Evolutionary conservation across 2,113 vertebrate genomes (phyloP).

Genomic region (Otocyon megalotis): DNA sequence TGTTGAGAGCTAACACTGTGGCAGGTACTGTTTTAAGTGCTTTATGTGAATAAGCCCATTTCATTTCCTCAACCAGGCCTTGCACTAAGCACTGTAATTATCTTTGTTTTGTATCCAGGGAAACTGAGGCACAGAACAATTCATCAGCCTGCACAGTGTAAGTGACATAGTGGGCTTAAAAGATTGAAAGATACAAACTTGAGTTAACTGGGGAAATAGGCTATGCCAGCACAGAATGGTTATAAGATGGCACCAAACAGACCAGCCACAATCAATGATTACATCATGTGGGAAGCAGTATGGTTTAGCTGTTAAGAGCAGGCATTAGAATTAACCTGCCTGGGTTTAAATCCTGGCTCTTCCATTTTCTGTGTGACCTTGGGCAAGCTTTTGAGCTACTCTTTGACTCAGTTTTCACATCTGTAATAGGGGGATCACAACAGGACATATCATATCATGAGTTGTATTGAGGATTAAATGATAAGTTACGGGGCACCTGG

Average conservation of each 20-base stretch:
- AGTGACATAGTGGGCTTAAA: not conserved
- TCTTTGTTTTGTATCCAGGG: not conserved
- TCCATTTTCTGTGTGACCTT: not conserved
- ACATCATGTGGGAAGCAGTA: not conserved
- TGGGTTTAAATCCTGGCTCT: not conserved
- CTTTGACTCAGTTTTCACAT: not conserved
- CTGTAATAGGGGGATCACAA: not conserved
- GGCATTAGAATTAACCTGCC: not conserved
- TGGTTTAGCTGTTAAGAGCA: not conserved
- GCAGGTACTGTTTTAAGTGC: not conserved
- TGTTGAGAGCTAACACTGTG: not conserved
- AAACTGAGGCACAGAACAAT: not conserved
- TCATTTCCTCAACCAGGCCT: not conserved
- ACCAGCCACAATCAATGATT: rapidly evolving
- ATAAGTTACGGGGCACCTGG: not conserved
- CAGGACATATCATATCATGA: too few species aligned
- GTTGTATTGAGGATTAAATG: not conserved
- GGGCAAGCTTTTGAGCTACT: not conserved
- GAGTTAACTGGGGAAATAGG: not conserved
- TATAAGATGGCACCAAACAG: not conserved
- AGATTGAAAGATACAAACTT: not conserved
- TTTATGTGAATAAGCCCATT: not conserved
- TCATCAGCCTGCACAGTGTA: not conserved
- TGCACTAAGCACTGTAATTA: not conserved
- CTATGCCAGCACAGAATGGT: not conserved